Base-by-base conservation (phyloP, 2,888 invertebrate genomes). In the Epistrophe eligans region DNA sequence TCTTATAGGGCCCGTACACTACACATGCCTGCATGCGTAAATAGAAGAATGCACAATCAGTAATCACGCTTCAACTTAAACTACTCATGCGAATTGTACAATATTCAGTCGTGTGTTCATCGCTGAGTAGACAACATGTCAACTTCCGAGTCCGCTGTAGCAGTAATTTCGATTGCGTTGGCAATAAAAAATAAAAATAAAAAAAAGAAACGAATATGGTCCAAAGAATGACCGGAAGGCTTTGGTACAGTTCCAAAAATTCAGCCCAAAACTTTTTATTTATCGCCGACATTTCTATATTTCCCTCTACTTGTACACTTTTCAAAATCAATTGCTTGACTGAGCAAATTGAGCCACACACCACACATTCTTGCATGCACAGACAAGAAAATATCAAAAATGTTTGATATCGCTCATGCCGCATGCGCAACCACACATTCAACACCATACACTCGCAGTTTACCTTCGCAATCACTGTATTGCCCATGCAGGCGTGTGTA, bases 221-320 rank as follows among this genome's bases (percentile, higher is more conserved):
- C 35, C 57, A 57, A 32, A n/a, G 15, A 57, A 57, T 57, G 32
- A 13, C 32, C 1, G 15, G 66, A n/a, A 58, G 58, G 28, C 35
- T 58, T 35, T 17, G 17, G 3, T 58, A 58, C 1, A 66, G 10
- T 4, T 66, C 13, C 0, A 58, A 9, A 35, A 58, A 58, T 35
- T 58, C 58, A n/a, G 17, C 11, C 35, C 35, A 58, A 35, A 17
- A 58, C n/a, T n/a, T 58, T 58, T 35, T 58, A 35, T 35, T 35
- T 11, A 0, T 9, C 7, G 4, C 35, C 35, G 32, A 32, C n/a
- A 57, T 57, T 57, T 28, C 8, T 13, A n/a, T n/a, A n/a, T n/a
- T 17, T 17, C 4, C 10, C 0, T 45, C n/a, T 1, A 45, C 3
- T 8, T 45, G 45, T n/a, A 2, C 6, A 10, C n/a, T n/a, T n/a